Evolutionary conservation across 2,113 vertebrate species (phyloP), one percentile per base, ranked within the genome.

Genomic region (Saccopteryx leptura): DNA sequence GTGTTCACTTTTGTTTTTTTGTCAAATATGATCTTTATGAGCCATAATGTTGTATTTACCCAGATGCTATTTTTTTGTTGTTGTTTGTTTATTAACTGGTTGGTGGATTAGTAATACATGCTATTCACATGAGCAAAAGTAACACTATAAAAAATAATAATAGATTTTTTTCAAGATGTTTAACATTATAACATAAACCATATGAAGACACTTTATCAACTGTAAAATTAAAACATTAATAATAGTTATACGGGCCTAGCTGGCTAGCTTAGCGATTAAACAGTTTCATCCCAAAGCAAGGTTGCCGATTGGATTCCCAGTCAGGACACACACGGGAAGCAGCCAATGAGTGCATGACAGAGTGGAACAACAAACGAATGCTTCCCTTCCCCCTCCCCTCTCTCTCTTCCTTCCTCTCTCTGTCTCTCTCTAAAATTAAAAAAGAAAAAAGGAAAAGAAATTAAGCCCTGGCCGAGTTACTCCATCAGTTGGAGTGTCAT

Each of bases 141-240:
- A 79, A 85, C 14, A 84, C 8, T 65, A 33, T 50, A 56, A 83
- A 71, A 88, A 95, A 95, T 90, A 78, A 72, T 48, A 75, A 82
- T 26, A 90, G 52, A 52, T 58, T 95, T 90, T 93, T 50, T 83
- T 9, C 11, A 82, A 56, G 23, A 39, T 61, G 24, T 18, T 87
- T 69, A 93, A 88, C 23, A 63, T 26, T 76, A 3, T 93, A 72
- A 50, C 13, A 63, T 50, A 93, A 90, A 86, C 21, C 24, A 61
- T 82, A 90, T 18, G 17, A 90, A 93, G 39, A 91, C 1, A 76
- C 69, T 90, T 88, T 87, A 66, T 58, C 24, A 26, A 66, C 24
- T 54, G 7, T 68, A 86, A 71, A 52, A 97, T 88, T 78, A 81
- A 26, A 78, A 18, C 68, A 31, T 58, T 75, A 93, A 31, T 93